Evolutionary conservation across 2,797 vertebrate genomes (phyloP).

Genomic region (Sebastes minor): DNA sequence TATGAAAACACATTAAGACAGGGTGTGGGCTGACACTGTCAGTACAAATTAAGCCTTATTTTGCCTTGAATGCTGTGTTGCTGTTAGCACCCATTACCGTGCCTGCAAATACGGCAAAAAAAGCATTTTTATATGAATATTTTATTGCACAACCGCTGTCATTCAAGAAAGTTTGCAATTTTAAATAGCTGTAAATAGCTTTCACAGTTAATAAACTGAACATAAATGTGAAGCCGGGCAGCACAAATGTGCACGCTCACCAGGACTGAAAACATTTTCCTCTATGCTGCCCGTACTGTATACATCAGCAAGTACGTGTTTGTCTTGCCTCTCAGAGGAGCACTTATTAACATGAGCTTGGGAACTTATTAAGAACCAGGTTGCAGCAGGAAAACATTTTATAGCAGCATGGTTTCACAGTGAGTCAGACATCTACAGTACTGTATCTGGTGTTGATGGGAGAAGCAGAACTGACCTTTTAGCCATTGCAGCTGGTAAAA

Average conservation of each 20-base stretch:
- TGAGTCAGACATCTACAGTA: not conserved
- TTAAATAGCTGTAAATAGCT: conserved; percentile 28
- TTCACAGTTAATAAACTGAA: conserved; percentile 5
- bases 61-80: not conserved
- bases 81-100: not conserved
- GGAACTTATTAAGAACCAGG: conserved; percentile 9
- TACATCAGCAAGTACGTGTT: conserved; percentile 9
- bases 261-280: not conserved
- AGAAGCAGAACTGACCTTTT: conserved; percentile 47
- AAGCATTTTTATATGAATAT: conserved; percentile 34
- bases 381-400: conserved; percentile 16
- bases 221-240: not conserved
- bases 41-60: conserved; percentile 8
- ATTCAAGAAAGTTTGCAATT: conserved; percentile 33
- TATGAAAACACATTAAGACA: not conserved
- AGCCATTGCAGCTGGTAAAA: not conserved
- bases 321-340: conserved; percentile 24
- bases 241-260: not conserved
- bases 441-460: conserved; percentile 1
- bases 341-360: conserved; percentile 18
- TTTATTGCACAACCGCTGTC: conserved; percentile 21
- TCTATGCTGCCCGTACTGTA: not conserved
- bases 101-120: conserved; percentile 9
- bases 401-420: not conserved
- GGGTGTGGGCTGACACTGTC: conserved; percentile 9